Conservation (phyloP, 1,140 invertebrate genomes). For the Tetraneura akinire region DNA sequence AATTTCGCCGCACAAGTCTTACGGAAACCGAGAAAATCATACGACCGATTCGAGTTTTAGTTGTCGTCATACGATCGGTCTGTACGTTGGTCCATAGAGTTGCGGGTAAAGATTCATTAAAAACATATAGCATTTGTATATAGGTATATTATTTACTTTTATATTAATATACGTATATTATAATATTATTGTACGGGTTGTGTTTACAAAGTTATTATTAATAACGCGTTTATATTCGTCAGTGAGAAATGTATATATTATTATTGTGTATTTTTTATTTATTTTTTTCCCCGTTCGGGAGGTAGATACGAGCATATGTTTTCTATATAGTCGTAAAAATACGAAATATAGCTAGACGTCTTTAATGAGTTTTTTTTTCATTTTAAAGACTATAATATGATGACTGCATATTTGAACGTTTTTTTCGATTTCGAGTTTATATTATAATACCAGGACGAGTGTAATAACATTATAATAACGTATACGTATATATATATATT, state of each 20-base stretch:
- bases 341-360: neutral
- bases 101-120: neutral
- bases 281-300: neutral
- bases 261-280: too few relatives aligned
- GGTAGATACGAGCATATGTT: neutral
- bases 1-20: too few relatives aligned
- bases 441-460: neutral
- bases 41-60: too few relatives aligned
- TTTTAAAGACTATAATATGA: too few relatives aligned
- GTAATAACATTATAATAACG: neutral
- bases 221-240: neutral
- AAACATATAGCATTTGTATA: too few relatives aligned
- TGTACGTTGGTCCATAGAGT: too few relatives aligned
- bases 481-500: neutral
- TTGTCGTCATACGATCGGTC: too few relatives aligned
- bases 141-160: neutral
- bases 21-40: too few relatives aligned
- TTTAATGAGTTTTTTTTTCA: slow-evolving; percentile 17
- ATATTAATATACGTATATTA: neutral
- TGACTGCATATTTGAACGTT: neutral
- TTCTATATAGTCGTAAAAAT: neutral
- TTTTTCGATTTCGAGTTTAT: neutral
- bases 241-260: neutral
- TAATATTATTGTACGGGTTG: neutral
- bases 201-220: slow-evolving; percentile 21